phyloP scores from a whole-genome alignment of 2,888 invertebrate genomes.

The Eutolmus rufibarbis region DNA sequence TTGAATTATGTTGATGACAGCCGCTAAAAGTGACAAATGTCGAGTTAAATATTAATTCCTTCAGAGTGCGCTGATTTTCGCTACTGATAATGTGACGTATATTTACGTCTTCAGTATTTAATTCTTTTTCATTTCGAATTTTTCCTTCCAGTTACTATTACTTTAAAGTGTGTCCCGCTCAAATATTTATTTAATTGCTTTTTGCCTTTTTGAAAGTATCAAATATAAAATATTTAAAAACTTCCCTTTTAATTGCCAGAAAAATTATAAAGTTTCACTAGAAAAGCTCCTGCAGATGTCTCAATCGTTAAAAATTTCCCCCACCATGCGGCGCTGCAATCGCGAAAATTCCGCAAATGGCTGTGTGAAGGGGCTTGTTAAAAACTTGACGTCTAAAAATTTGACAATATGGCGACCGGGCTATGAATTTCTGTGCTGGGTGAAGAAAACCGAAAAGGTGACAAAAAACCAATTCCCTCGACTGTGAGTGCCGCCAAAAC shows the following conservation, averaged over 20 bases:
- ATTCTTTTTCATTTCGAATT: neutral
- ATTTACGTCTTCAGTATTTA: neutral
- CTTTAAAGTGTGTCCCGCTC: no score
- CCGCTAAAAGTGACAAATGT: neutral
- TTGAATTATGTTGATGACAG: neutral
- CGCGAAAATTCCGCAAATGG: neutral
- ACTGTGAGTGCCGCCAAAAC: constrained; percentile 10
- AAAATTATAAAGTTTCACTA: neutral
- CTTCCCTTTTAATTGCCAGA: neutral
- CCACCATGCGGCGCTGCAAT: neutral
- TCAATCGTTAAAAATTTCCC: neutral
- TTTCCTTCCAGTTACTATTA: no score
- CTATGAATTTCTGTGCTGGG: constrained; percentile 32
- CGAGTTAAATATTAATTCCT: neutral
- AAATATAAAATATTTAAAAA: neutral
- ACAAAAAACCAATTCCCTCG: constrained; percentile 10
- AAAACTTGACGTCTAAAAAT: constrained; percentile 39
- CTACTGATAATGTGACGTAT: neutral
- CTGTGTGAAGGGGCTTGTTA: neutral
- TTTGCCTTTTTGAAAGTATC: no score
- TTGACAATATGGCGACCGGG: constrained; percentile 51
- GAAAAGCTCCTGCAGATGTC: neutral
- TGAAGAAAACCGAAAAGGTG: constrained; percentile 29
- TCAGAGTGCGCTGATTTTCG: neutral
- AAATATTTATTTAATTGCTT: no score